Conservation (phyloP, 92 coral and sea anemone genomes). For the Pocillopora meandrina region DNA sequence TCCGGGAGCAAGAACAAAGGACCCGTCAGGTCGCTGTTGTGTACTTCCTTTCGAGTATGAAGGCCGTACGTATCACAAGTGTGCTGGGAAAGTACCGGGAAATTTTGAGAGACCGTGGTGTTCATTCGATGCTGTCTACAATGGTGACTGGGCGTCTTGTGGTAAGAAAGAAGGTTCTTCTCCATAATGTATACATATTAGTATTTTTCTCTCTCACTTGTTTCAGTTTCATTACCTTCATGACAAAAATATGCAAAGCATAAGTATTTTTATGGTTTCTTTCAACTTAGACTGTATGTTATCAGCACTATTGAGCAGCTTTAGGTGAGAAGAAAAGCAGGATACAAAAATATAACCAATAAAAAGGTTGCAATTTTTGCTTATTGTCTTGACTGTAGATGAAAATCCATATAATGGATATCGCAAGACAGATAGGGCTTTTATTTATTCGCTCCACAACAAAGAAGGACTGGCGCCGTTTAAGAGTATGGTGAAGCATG, state of each 20-base stretch:
- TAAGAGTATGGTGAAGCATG: neutral
- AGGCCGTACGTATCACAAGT: too few relatives aligned
- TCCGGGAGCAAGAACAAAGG: neutral
- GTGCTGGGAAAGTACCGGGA: too few relatives aligned
- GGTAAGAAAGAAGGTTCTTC: neutral
- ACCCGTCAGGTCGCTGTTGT: neutral
- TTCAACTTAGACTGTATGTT: too few relatives aligned
- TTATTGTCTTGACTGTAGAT: neutral
- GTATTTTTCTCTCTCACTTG: too few relatives aligned
- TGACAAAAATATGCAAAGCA: too few relatives aligned
- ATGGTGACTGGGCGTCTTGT: neutral
- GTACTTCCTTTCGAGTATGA: neutral
- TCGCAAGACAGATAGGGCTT: neutral
- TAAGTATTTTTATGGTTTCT: too few relatives aligned
- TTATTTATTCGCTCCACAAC: neutral
- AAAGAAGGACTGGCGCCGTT: conserved; percentile 1
- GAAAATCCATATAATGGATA: neutral
- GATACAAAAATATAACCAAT: too few relatives aligned
- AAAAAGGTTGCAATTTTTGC: neutral
- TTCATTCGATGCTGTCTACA: neutral
- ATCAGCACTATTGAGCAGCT: too few relatives aligned
- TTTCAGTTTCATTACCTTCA: too few relatives aligned
- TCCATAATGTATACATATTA: too few relatives aligned
- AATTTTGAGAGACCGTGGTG: neutral
- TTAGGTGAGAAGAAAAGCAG: too few relatives aligned